phyloP scores from a whole-genome alignment of 2,888 invertebrate species.

The Limenitis arthemis region DNA sequence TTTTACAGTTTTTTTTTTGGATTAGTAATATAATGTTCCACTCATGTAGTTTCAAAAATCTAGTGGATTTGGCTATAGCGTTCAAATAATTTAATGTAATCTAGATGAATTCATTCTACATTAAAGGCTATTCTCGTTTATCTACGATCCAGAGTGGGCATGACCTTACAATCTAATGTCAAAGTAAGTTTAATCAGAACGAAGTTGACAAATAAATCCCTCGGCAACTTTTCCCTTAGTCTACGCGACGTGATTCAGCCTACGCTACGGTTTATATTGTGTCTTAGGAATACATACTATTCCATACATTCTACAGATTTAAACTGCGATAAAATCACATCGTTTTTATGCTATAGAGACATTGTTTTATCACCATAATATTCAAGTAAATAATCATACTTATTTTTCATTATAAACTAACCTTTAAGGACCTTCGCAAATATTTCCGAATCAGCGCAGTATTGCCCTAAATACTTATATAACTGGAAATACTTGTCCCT shows the following conservation, averaged over 20 bases:
- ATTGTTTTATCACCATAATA: too few relatives aligned
- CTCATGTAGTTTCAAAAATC: too few relatives aligned
- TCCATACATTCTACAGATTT: neutral
- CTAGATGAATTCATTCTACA: constrained; percentile 44
- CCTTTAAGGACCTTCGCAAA: too few relatives aligned
- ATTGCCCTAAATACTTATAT: constrained; percentile 28
- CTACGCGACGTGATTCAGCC: constrained; percentile 41
- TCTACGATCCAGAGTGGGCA: constrained; percentile 41
- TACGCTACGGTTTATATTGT: constrained; percentile 13
- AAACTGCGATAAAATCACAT: too few relatives aligned
- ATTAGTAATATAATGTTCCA: too few relatives aligned
- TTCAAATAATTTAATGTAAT: constrained; percentile 3
- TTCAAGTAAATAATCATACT: too few relatives aligned
- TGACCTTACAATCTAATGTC: constrained; percentile 66
- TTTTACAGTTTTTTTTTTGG: too few relatives aligned
- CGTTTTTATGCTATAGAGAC: too few relatives aligned
- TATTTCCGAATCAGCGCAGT: too few relatives aligned
- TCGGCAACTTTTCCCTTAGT: constrained; percentile 59
- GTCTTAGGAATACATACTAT: constrained; percentile 11
- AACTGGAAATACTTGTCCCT: constrained; percentile 28
- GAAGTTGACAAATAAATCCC: constrained; percentile 69
- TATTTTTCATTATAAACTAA: too few relatives aligned
- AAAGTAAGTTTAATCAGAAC: constrained; percentile 66
- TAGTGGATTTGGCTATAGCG: neutral
- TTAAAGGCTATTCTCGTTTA: constrained; percentile 39